Conservation (phyloP, 2,888 invertebrate genomes). For the Tenthredo notha region DNA sequence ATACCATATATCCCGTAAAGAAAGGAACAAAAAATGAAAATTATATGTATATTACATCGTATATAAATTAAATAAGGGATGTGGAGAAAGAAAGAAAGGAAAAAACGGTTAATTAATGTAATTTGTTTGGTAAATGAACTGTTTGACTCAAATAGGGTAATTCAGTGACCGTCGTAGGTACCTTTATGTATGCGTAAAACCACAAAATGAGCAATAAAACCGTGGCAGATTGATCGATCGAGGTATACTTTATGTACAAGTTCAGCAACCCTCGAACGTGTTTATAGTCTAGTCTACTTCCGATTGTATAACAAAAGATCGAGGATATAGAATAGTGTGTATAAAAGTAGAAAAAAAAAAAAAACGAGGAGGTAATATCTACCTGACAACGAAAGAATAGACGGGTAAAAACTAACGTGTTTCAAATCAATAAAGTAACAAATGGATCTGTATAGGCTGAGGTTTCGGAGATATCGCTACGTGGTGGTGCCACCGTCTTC, state of each 20-base stretch:
- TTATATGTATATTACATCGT: no score
- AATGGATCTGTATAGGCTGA: not conserved
- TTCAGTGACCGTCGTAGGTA: not conserved
- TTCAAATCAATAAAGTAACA: conserved; percentile 35
- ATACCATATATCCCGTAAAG: not conserved
- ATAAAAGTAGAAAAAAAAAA: not conserved
- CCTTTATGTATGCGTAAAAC: not conserved
- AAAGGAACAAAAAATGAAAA: not conserved
- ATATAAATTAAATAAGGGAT: not conserved
- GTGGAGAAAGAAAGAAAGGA: not conserved
- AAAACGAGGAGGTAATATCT: not conserved
- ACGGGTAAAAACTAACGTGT: conserved; percentile 29
- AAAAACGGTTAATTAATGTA: not conserved
- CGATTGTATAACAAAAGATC: not conserved
- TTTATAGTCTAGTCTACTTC: conserved; percentile 19
- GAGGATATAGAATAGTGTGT: not conserved
- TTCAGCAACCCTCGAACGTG: conserved; percentile 37
- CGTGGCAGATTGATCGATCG: conserved; percentile 5
- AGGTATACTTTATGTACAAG: not conserved
- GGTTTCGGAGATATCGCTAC: conserved; percentile 30
- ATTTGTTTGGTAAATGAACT: not conserved
- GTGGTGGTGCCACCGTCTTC: conserved; percentile 31
- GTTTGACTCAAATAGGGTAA: not conserved
- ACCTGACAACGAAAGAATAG: not conserved
- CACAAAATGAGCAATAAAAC: conserved; percentile 21